Conservation (phyloP, 2,113 vertebrate species). For the Mastomys natalensis region DNA sequence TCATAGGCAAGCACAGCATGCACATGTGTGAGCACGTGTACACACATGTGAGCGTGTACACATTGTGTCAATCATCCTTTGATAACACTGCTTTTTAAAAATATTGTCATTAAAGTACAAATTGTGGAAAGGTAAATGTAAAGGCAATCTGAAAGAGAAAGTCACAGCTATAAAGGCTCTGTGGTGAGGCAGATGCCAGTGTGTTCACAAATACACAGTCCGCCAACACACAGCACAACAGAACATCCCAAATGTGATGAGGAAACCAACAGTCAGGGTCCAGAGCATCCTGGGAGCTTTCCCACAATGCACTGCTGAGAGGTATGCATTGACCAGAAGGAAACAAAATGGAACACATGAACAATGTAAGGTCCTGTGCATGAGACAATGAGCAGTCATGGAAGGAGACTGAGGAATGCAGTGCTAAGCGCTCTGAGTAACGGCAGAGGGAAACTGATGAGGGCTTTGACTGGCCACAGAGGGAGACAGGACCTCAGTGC, state of each 20-base stretch:
- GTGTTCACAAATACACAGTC: not conserved
- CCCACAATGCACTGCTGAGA: not conserved
- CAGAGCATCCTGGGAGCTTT: not conserved
- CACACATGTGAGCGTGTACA: accelerated
- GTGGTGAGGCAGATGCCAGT: not conserved
- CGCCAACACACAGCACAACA: not conserved
- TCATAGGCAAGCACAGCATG: not conserved
- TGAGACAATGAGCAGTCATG: accelerated
- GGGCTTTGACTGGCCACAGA: too few relatives aligned
- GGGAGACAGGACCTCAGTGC: not conserved
- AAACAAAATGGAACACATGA: not conserved
- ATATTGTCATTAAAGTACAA: not conserved
- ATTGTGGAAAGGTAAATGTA: not conserved
- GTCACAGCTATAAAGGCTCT: not conserved
- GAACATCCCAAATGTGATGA: not conserved
- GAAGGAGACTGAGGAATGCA: not conserved
- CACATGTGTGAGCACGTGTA: not conserved
- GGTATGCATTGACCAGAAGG: not conserved
- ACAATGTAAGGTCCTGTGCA: too few relatives aligned
- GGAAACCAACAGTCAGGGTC: not conserved
- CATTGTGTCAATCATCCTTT: too few relatives aligned
- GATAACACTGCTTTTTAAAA: not conserved
- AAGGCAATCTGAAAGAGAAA: not conserved
- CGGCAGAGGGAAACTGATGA: too few relatives aligned
- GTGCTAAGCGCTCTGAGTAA: too few relatives aligned